Conservation (phyloP, 2,888 invertebrate species). For the Scaptomyza reducta region DNA sequence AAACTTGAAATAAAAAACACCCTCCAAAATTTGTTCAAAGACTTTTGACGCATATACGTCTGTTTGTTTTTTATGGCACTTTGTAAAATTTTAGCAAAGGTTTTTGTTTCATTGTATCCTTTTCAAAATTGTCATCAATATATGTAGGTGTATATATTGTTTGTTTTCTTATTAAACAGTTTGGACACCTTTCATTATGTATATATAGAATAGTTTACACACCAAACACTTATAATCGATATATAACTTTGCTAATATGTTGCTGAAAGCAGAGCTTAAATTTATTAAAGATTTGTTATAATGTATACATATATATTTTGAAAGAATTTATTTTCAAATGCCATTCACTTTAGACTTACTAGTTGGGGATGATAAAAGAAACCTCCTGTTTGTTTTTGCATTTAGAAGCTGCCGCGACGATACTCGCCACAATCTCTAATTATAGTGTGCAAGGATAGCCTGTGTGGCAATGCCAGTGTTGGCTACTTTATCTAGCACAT, state of each 20-base stretch:
- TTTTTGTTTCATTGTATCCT: neutral
- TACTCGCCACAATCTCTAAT: conserved; percentile 13
- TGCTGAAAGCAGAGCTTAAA: neutral
- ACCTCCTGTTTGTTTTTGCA: neutral
- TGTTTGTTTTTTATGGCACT: neutral
- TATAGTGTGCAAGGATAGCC: neutral
- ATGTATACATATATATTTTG: neutral
- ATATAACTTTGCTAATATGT: neutral
- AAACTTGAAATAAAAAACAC: conserved; percentile 17
- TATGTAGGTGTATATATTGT: neutral
- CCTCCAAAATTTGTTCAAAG: conserved; percentile 29
- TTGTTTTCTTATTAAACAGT: neutral
- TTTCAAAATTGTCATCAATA: neutral
- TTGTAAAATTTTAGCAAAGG: conserved; percentile 49
- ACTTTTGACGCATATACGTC: conserved; percentile 1
- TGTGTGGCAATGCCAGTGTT: neutral
- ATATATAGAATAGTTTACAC: neutral
- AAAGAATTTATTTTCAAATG: neutral
- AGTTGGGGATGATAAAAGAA: neutral
- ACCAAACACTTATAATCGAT: neutral
- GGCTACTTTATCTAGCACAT: conserved; percentile 4
- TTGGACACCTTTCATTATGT: neutral
- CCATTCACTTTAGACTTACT: neutral
- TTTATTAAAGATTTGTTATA: neutral
- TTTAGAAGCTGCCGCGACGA: neutral